Percentiles rank a stretch among this genome's conserved stretches.
Evolutionary conservation across 2,888 invertebrate species (phyloP).

Genomic region (Gastracanthus pulcherrimus): DNA sequence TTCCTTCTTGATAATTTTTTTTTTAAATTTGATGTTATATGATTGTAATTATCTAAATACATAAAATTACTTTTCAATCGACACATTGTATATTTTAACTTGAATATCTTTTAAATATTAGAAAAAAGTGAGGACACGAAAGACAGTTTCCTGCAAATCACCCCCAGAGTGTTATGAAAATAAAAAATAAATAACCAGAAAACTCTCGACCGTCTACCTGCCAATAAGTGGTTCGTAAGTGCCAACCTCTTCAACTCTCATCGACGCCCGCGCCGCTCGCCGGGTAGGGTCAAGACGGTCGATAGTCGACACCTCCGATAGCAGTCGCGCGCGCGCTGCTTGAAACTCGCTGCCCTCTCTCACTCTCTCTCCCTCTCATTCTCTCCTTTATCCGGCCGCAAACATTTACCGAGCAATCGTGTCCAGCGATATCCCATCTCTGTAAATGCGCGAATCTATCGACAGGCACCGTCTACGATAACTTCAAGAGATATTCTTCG

Average conservation of each 20-base stretch:
- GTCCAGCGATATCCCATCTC: slow-evolving; percentile 19
- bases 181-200: background rate
- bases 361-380: background rate
- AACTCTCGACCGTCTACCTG: background rate
- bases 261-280: background rate
- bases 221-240: background rate
- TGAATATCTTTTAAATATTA: too few relatives aligned
- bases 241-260: background rate
- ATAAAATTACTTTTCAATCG: too few relatives aligned
- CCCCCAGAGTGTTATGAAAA: background rate
- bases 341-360: background rate
- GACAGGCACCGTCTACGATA: slow-evolving; percentile 19
- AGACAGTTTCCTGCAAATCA: background rate
- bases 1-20: too few relatives aligned
- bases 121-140: background rate
- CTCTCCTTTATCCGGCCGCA: slow-evolving; percentile 20
- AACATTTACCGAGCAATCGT: slow-evolving; percentile 45
- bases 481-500: slow-evolving; percentile 37
- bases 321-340: background rate
- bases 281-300: slow-evolving; percentile 29
- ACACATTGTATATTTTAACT: too few relatives aligned
- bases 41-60: too few relatives aligned
- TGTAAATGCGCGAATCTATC: background rate
- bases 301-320: slow-evolving; percentile 41
- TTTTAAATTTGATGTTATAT: too few relatives aligned